Percentiles rank a stretch among this genome's conserved stretches.
These are phyloP conservation scores for Amphipyra tragopoginis DNA, from an alignment of 2,888 invertebrate genomes.

Conservation along the genomic window DNA sequence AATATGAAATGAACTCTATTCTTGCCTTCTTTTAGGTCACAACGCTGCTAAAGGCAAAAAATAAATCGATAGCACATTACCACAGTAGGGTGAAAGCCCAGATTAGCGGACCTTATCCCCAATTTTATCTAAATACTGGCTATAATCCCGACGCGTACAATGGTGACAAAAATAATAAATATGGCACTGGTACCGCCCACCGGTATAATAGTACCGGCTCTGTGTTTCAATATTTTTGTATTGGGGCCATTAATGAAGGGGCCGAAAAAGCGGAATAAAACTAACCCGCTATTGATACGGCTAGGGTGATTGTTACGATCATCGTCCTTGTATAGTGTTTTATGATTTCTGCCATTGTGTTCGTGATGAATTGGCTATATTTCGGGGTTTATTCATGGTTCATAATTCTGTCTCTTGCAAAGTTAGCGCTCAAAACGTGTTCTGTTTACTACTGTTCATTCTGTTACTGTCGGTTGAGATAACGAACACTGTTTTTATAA, in stretches of 20 bases:
- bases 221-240: slow-evolving; percentile 84
- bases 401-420: slow-evolving; percentile 9
- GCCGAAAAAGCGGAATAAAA: slow-evolving; percentile 76
- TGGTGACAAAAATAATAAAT: slow-evolving; percentile 90
- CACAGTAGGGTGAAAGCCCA: slow-evolving; percentile 75
- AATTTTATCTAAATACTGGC: slow-evolving; percentile 89
- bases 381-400: slow-evolving; percentile 38
- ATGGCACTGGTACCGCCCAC: slow-evolving; percentile 79
- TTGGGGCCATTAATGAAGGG: slow-evolving; percentile 82
- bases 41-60: slow-evolving; percentile 23
- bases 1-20: neutral
- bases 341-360: slow-evolving; percentile 54
- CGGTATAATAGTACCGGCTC: slow-evolving; percentile 67
- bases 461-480: neutral
- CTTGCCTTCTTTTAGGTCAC: slow-evolving; percentile 4
- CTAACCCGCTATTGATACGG: slow-evolving; percentile 81
- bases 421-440: neutral
- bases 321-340: slow-evolving; percentile 49
- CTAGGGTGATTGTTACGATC: slow-evolving; percentile 51
- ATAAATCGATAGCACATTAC: slow-evolving; percentile 78
- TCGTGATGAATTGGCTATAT: slow-evolving; percentile 49
- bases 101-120: slow-evolving; percentile 88
- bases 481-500: no score
- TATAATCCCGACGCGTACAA: slow-evolving; percentile 85
- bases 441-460: neutral